Conservation (phyloP, 2,888 invertebrate species). For the Polylopha cassiicola region DNA sequence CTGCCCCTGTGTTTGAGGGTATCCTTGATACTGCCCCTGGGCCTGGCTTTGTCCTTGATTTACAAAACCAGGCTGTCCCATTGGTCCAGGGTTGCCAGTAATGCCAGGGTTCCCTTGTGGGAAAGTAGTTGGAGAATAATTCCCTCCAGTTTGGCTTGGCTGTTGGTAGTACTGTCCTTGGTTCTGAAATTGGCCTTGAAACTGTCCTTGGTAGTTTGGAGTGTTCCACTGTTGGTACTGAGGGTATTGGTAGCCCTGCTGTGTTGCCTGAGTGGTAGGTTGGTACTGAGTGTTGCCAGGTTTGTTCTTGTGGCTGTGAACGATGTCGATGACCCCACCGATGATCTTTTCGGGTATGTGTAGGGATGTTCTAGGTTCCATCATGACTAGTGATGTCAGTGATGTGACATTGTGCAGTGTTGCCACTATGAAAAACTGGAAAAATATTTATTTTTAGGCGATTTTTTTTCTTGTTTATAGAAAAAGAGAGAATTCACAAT, state of each 20-base stretch:
- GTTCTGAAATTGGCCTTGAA: constrained; percentile 25
- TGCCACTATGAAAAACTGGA: constrained; percentile 37
- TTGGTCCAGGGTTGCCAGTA: constrained; percentile 17
- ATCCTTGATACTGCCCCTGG: constrained; percentile 29
- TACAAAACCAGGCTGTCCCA: constrained; percentile 26
- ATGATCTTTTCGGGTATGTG: constrained; percentile 66
- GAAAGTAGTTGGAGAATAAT: constrained; percentile 24
- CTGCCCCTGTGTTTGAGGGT: constrained; percentile 28
- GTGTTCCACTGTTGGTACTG: constrained; percentile 31
- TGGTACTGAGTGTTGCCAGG: constrained; percentile 20
- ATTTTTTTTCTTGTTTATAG: too few species aligned
- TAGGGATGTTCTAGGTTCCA: constrained; percentile 45
- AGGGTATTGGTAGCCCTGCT: constrained; percentile 36
- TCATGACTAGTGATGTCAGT: too few species aligned
- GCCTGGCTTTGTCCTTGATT: constrained; percentile 26
- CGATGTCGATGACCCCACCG: constrained; percentile 66
- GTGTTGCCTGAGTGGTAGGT: too few species aligned
- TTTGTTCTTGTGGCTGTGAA: constrained; percentile 64
- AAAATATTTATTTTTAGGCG: too few species aligned
- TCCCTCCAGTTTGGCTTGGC: constrained; percentile 1
- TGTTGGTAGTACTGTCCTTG: constrained; percentile 15
- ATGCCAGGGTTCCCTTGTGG: constrained; percentile 28
- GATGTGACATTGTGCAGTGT: constrained; percentile 26
- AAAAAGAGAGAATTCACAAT: too few species aligned
- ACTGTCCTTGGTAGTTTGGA: constrained; percentile 35